phyloP scores from a whole-genome alignment of 2,888 invertebrate species.

The Ellobium chinense region DNA sequence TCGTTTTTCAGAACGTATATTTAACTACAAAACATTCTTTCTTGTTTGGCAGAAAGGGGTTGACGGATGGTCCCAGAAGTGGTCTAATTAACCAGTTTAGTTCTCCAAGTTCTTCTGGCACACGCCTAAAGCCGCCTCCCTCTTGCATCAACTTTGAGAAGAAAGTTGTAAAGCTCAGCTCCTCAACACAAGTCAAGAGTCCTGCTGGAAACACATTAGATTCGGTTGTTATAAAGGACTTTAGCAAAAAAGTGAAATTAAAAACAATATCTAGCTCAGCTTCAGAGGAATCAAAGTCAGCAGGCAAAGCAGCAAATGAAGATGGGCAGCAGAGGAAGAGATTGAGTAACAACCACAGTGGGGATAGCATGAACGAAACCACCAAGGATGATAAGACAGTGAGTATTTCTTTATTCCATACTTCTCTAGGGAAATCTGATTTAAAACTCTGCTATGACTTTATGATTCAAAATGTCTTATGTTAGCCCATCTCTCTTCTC shows the following conservation, averaged over 20 bases:
- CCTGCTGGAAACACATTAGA: not conserved
- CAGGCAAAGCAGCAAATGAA: not conserved
- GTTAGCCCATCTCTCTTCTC: too few relatives aligned
- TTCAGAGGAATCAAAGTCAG: not conserved
- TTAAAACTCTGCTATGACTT: too few relatives aligned
- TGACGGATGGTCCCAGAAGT: conserved; percentile 29
- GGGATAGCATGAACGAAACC: not conserved
- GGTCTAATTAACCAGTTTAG: conserved; percentile 56
- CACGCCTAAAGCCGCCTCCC: conserved; percentile 68
- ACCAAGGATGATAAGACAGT: conserved; percentile 2
- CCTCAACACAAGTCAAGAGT: conserved; percentile 18
- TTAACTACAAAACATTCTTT: too few relatives aligned
- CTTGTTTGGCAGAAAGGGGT: conserved; percentile 53
- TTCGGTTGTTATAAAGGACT: not conserved
- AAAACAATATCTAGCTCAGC: not conserved
- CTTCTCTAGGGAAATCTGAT: too few relatives aligned
- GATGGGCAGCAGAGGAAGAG: not conserved
- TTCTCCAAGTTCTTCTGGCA: conserved; percentile 35
- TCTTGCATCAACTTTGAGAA: conserved; percentile 66
- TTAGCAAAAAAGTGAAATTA: not conserved
- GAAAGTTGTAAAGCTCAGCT: conserved; percentile 67
- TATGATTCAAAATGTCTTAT: too few relatives aligned
- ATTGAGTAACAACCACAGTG: not conserved
- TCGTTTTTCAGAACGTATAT: too few relatives aligned
- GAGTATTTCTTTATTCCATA: too few relatives aligned